Percentiles rank a stretch among this genome's conserved stretches.
Conservation (phyloP, 2,888 invertebrate species). For the Agonopterix arenella region DNA sequence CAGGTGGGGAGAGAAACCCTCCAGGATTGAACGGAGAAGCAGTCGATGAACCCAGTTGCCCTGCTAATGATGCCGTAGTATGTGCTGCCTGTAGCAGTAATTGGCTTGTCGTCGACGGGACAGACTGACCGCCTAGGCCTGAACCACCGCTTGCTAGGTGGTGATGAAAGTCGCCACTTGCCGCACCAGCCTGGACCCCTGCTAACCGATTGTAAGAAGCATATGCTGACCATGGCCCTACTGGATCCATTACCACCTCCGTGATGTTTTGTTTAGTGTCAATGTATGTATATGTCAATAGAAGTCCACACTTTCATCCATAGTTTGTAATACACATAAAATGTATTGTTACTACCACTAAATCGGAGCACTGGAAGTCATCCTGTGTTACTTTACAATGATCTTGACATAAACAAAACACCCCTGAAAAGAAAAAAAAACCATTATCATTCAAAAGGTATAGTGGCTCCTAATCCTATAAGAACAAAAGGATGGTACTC, state of each 20-base stretch:
- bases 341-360: constrained; percentile 50
- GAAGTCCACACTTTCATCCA: constrained; percentile 74
- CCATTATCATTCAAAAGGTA: constrained; percentile 19
- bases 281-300: constrained; percentile 68
- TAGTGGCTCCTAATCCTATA: constrained; percentile 14
- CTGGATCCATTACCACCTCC: constrained; percentile 89
- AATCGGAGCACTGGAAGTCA: constrained; percentile 51
- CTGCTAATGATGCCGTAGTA: constrained; percentile 78
- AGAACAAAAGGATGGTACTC: constrained; percentile 12
- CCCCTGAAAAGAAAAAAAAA: constrained; percentile 63
- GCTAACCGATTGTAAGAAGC: constrained; percentile 89
- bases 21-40: constrained; percentile 83
- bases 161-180: constrained; percentile 82
- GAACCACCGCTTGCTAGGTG: constrained; percentile 79
- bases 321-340: constrained; percentile 61
- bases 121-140: constrained; percentile 70
- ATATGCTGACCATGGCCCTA: constrained; percentile 91
- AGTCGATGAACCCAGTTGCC: constrained; percentile 78
- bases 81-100: constrained; percentile 81
- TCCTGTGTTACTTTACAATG: constrained; percentile 35
- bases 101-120: constrained; percentile 81
- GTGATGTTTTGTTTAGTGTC: constrained; percentile 55
- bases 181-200: constrained; percentile 81
- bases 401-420: constrained; percentile 42
- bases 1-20: constrained; percentile 84